phyloP scores from a whole-genome alignment of 2,888 invertebrate species.

The Pandemis corylana region DNA sequence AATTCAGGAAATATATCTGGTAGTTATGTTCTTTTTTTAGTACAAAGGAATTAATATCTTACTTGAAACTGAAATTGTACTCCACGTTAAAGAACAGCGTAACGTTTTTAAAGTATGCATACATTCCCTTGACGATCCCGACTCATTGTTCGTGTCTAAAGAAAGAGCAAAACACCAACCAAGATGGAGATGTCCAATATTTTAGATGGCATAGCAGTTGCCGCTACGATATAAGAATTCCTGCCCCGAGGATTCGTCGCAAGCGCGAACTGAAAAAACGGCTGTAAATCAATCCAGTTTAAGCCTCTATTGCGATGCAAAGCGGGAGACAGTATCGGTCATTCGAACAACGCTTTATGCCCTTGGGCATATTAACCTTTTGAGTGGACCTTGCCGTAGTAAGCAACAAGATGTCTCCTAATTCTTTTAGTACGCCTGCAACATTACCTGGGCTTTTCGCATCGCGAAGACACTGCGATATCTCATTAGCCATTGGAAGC shows the following conservation, averaged over 20 bases:
- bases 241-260: slow-evolving; percentile 70
- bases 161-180: slow-evolving; percentile 80
- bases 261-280: slow-evolving; percentile 53
- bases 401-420: no score
- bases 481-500: no score
- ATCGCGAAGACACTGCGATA: no score
- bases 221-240: slow-evolving; percentile 82
- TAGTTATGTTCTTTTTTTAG: background rate
- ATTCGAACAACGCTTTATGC: slow-evolving; percentile 78
- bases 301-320: slow-evolving; percentile 64
- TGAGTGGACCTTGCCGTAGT: no score
- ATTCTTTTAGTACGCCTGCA: no score
- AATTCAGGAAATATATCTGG: no score
- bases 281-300: slow-evolving; percentile 61
- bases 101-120: slow-evolving; percentile 76
- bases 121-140: slow-evolving; percentile 81
- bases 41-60: background rate
- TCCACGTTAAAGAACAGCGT: slow-evolving; percentile 42
- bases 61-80: background rate
- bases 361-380: no score
- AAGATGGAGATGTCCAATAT: slow-evolving; percentile 85
- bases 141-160: slow-evolving; percentile 81
- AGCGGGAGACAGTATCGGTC: slow-evolving; percentile 68
- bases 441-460: no score
- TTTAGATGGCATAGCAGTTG: slow-evolving; percentile 85